A percentile compares a stretch with the other conserved stretches of the same genome.
Conservation (phyloP, 2,113 vertebrate genomes). For the Macquaria australasica region DNA sequence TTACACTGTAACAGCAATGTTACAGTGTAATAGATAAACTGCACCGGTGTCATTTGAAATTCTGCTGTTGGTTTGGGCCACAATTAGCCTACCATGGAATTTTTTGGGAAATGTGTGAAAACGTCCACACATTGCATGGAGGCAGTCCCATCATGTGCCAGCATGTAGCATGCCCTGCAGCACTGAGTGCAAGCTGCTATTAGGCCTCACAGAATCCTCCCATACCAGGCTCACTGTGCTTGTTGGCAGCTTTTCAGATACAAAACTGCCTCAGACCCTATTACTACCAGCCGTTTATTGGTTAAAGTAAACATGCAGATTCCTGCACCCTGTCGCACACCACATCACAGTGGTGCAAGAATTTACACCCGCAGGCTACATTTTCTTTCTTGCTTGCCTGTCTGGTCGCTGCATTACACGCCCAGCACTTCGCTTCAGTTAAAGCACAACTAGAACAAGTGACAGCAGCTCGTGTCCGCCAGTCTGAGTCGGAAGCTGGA, state of each 20-base stretch:
- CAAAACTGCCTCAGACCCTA: background rate
- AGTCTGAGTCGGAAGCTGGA: too few species aligned
- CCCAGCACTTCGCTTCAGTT: slow-evolving; percentile 6
- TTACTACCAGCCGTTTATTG: background rate
- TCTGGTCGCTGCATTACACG: slow-evolving; percentile 37
- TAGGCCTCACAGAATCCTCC: slow-evolving; percentile 7
- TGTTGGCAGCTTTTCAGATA: background rate
- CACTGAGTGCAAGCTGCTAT: background rate
- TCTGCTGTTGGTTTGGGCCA: background rate
- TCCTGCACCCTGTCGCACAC: slow-evolving; percentile 24
- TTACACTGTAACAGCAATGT: background rate
- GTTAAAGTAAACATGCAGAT: slow-evolving; percentile 9
- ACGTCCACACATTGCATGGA: background rate
- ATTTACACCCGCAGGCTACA: slow-evolving; percentile 56
- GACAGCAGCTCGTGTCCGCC: background rate
- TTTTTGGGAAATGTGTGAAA: background rate
- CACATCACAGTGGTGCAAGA: slow-evolving; percentile 47
- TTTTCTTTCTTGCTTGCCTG: slow-evolving; percentile 3
- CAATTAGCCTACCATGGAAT: background rate
- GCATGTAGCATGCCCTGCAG: slow-evolving; percentile 14
- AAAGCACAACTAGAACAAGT: background rate
- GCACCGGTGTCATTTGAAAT: background rate
- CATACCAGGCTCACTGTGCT: background rate
- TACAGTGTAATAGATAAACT: background rate
- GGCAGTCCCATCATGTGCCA: background rate